Evolutionary conservation across 2,888 invertebrate genomes (phyloP), one percentile per base, ranked within the genome.

Genomic region (Liposcelis brunnea): DNA sequence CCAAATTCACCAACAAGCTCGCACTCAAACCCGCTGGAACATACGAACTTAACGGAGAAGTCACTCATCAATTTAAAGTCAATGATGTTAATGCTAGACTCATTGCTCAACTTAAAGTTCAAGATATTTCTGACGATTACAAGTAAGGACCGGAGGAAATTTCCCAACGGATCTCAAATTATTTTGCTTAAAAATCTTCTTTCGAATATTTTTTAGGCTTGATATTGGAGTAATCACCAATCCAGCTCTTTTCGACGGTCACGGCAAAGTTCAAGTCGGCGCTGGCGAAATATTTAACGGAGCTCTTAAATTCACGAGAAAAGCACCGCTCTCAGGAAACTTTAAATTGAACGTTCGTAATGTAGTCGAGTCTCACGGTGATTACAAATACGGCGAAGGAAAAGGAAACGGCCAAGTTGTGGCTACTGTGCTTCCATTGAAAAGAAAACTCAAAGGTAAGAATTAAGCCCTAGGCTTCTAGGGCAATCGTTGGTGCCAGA

Each of bases 261-360:
- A 70, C 50, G 67, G 70, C 2, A 67, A 72, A 49, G 53, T 77
- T 8, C 60, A 62, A 1, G 59, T 64, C 16, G 73, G 72, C n/a
- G 54, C 57, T 12, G 58, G 56, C 3, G 66, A 69, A 11, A 59
- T 71, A 44, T 40, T 78, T 1, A 75, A 79, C 52, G 68, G 67
- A 45, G 56, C 68, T 43, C 26, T 37, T 46, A 31, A 50, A 50
- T 16, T 43, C 63, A 56, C 18, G 18, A 15, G n/a, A 16, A 68
- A 2, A 66, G 67, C 44, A 53, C 55, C 61, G 35, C 63, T 66
- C 1, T 63, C 62, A 40, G 71, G 70, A 1, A 66, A 60, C 42
- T 58, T 82, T 1, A 75, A 74, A 50, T 56, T 81, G 1, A 61
- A 61, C 48, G 43, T 83, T 1, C 78, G 75, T 52, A 72, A 77